A percentile compares a stretch with the other conserved stretches of the same genome.
Conservation (phyloP, 2,113 vertebrate genomes). For the Callocephalon fimbriatum region DNA sequence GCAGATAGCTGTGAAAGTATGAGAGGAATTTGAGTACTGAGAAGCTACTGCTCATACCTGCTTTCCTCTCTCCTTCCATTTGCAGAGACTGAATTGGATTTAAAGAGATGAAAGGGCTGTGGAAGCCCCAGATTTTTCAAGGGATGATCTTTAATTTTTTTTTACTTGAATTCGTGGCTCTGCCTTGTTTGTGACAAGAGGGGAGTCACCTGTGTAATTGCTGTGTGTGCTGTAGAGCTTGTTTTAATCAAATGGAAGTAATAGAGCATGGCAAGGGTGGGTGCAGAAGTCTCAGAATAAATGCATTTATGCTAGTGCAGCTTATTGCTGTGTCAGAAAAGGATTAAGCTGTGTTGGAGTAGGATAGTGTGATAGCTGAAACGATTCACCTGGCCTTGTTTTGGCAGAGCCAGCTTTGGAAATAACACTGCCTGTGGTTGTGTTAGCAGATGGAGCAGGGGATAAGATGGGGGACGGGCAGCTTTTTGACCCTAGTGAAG, state of each 20-base stretch:
- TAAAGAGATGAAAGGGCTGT: not conserved
- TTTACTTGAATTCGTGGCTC: not conserved
- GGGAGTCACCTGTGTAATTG: not conserved
- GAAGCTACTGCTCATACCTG: not conserved
- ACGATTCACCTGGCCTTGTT: not conserved
- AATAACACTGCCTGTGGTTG: fast-evolving
- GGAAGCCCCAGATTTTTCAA: not conserved
- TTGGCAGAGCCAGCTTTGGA: not conserved
- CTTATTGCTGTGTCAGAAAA: not conserved
- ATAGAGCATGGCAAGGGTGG: not conserved
- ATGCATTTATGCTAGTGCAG: not conserved
- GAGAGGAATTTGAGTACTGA: slow-evolving; percentile 7
- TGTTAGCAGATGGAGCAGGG: not conserved
- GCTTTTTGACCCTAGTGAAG: not conserved
- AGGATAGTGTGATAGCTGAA: not conserved
- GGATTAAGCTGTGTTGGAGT: not conserved
- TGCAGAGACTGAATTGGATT: not conserved
- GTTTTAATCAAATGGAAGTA: not conserved
- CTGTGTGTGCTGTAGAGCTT: not conserved
- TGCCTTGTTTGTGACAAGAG: not conserved
- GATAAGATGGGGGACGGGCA: not conserved
- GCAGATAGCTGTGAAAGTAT: not conserved
- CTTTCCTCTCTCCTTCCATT: not conserved
- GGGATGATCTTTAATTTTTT: not conserved
- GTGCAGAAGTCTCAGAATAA: not conserved